phyloP scores from a whole-genome alignment of 2,888 invertebrate species.

The Silvanus unidentatus region DNA sequence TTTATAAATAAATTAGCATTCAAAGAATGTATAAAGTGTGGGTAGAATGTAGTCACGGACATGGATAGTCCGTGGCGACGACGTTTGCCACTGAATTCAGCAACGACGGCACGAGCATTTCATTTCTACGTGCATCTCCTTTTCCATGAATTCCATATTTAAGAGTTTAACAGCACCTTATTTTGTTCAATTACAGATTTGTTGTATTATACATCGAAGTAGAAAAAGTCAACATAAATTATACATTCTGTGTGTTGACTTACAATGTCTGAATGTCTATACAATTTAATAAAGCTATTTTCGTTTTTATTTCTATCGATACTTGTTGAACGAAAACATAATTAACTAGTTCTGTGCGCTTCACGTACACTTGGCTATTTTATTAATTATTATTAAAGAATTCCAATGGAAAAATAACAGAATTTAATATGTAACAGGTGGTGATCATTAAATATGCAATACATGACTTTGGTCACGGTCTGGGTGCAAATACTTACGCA shows the following conservation, averaged over 20 bases:
- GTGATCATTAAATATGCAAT: constrained; percentile 33
- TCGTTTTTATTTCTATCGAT: too few relatives aligned
- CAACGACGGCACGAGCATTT: constrained; percentile 27
- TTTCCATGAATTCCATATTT: neutral
- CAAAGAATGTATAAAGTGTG: neutral
- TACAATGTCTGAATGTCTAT: too few relatives aligned
- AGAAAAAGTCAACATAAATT: too few relatives aligned
- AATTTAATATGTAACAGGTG: constrained; percentile 35
- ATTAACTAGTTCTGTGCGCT: too few relatives aligned
- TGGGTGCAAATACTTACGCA: constrained; percentile 19
- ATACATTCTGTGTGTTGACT: too few relatives aligned
- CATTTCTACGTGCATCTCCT: constrained; percentile 24
- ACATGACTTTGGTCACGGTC: constrained; percentile 27
- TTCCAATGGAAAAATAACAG: constrained; percentile 8
- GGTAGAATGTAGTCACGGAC: constrained; percentile 1
- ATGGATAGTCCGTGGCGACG: constrained; percentile 11
- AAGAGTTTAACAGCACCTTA: neutral
- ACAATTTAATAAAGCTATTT: too few relatives aligned
- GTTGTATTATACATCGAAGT: too few relatives aligned
- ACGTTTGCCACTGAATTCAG: too few relatives aligned
- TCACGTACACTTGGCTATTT: too few relatives aligned
- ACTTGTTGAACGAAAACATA: too few relatives aligned
- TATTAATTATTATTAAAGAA: too few relatives aligned
- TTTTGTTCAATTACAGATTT: too few relatives aligned
- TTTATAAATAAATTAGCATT: neutral